phyloP scores from a whole-genome alignment of 2,888 invertebrate genomes.

The Vannuccia rotundouncinata region DNA sequence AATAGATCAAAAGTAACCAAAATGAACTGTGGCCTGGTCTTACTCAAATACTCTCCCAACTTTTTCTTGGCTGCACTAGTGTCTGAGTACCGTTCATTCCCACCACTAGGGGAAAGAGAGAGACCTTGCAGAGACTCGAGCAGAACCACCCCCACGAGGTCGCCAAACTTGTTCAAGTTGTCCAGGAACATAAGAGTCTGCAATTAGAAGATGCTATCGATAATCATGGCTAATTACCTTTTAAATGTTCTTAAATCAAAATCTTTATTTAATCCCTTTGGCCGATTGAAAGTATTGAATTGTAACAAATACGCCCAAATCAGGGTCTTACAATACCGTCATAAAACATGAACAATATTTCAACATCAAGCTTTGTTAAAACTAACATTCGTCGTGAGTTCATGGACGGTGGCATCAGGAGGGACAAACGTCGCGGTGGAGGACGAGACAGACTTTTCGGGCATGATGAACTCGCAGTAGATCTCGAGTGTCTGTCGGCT shows the following conservation, averaged over 20 bases:
- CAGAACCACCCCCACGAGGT: not conserved
- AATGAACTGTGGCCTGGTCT: no score
- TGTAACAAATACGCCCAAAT: no score
- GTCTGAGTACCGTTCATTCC: not conserved
- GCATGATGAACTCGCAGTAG: constrained; percentile 30
- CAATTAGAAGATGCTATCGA: no score
- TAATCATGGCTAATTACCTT: no score
- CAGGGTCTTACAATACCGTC: no score
- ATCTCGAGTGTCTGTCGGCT: constrained; percentile 28
- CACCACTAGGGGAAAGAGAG: not conserved
- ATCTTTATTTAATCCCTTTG: no score
- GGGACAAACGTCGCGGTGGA: constrained; percentile 24
- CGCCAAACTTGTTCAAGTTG: constrained; percentile 7
- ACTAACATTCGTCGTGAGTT: constrained; percentile 34
- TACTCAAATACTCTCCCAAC: not conserved
- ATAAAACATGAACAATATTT: no score
- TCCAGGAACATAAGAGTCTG: constrained; percentile 1
- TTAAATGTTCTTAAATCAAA: no score
- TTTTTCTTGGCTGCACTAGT: not conserved
- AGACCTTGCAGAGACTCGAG: not conserved
- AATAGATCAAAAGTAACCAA: no score
- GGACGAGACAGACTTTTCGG: constrained; percentile 19
- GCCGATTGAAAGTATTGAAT: no score
- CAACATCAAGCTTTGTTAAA: no score
- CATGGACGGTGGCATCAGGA: constrained; percentile 35